Percentiles rank a stretch among this genome's conserved stretches.
phyloP scores from a whole-genome alignment of 2,888 invertebrate species.

The Augochlorella aurata region DNA sequence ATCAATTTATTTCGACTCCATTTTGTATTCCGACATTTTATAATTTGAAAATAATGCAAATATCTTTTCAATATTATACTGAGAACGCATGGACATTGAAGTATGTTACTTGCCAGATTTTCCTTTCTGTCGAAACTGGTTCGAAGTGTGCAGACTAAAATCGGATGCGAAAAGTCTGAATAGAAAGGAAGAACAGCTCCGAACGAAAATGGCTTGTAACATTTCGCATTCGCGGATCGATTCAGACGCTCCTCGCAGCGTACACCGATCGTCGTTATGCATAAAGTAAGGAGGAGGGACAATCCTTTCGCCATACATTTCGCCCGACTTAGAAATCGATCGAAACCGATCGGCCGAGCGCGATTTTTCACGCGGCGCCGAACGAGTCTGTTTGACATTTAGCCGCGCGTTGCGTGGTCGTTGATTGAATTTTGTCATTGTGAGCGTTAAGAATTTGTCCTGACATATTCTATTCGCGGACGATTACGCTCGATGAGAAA shows the following conservation, averaged over 20 bases:
- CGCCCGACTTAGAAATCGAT: constrained; percentile 60
- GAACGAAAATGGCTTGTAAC: not conserved
- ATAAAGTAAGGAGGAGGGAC: constrained; percentile 34
- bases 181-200: no score
- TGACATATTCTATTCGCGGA: not conserved
- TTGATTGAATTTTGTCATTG: constrained; percentile 43
- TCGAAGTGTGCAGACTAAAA: no score
- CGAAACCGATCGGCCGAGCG: constrained; percentile 50
- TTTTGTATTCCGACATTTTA: no score
- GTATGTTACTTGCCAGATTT: no score
- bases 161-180: no score
- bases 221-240: constrained; percentile 26
- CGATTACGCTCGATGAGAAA: constrained; percentile 2
- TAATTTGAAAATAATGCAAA: no score
- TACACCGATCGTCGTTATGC: constrained; percentile 26
- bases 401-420: constrained; percentile 45
- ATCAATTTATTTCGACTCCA: no score
- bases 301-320: constrained; percentile 57
- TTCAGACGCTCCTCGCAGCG: constrained; percentile 22
- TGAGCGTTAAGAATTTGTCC: constrained; percentile 8
- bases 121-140: no score
- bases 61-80: no score
- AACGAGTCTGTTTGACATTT: constrained; percentile 68
- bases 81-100: no score
- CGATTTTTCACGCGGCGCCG: constrained; percentile 45